Evolutionary conservation across 1,140 invertebrate species (phyloP).

Genomic region (Euura saliciscinereae): DNA sequence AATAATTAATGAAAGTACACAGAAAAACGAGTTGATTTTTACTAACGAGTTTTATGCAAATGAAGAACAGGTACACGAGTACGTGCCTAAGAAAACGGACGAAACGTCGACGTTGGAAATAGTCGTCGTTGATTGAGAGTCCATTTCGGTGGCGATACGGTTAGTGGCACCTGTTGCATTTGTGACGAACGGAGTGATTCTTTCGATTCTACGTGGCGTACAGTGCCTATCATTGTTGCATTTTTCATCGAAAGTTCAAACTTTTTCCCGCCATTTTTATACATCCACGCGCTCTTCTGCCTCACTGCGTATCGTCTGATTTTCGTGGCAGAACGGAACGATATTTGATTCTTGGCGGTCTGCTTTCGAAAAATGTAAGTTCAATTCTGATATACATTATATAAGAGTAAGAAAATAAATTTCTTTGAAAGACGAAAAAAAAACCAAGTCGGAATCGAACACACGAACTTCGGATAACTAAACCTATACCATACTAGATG

Average conservation of each 20-base stretch:
- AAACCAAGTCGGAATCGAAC: too few species aligned
- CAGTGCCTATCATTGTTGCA: neutral
- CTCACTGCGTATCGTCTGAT: neutral
- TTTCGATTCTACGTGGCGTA: neutral
- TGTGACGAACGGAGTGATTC: neutral
- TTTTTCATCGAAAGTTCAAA: too few species aligned
- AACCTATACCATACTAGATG: too few species aligned
- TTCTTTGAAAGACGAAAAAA: too few species aligned
- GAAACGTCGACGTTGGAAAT: constrained; percentile 25
- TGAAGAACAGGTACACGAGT: constrained; percentile 27
- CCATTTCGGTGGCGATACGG: neutral
- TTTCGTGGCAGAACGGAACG: neutral
- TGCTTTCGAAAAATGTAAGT: neutral
- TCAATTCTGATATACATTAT: neutral
- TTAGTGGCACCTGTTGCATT: neutral
- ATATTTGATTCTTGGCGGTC: neutral
- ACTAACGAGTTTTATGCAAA: neutral
- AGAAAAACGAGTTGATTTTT: neutral
- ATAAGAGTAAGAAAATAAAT: too few species aligned
- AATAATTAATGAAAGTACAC: neutral
- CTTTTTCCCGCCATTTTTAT: too few species aligned
- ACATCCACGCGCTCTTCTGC: too few species aligned
- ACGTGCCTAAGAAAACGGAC: constrained; percentile 33
- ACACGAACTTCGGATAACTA: too few species aligned
- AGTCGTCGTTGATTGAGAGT: neutral